Evolutionary conservation across 2,113 vertebrate species (phyloP).

Genomic region (Peucedramus taeniatus): DNA sequence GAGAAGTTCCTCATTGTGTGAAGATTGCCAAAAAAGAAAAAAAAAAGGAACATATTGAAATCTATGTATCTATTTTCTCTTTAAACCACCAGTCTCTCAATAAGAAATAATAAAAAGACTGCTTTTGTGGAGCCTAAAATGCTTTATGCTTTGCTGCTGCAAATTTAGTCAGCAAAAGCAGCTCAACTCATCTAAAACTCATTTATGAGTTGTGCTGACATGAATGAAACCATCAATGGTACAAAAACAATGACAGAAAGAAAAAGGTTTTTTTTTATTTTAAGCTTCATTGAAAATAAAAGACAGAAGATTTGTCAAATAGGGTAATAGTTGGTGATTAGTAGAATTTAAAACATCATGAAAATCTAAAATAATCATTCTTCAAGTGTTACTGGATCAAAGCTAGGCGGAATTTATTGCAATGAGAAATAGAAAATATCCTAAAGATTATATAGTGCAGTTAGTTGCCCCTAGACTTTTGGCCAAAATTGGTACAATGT

Average conservation of each 20-base stretch:
- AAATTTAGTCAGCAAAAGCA: conserved; percentile 42
- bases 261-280: background rate
- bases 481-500: background rate
- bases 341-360: background rate
- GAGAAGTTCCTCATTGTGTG: background rate
- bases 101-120: background rate
- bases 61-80: background rate
- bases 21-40: background rate
- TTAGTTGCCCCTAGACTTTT: background rate
- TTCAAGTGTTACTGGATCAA: background rate
- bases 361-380: background rate
- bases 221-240: conserved; percentile 16
- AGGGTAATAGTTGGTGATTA: background rate
- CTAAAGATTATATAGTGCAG: background rate
- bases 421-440: background rate
- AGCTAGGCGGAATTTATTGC: background rate
- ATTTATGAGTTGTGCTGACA: conserved; percentile 43
- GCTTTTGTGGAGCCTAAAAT: conserved; percentile 1
- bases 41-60: background rate
- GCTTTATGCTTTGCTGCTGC: conserved; percentile 7
- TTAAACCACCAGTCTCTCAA: background rate
- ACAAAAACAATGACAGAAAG: background rate
- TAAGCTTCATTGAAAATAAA: background rate
- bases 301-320: background rate
- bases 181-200: conserved; percentile 34